Base-by-base conservation (phyloP, 2,888 invertebrate genomes). In the Tortrix viridana region DNA sequence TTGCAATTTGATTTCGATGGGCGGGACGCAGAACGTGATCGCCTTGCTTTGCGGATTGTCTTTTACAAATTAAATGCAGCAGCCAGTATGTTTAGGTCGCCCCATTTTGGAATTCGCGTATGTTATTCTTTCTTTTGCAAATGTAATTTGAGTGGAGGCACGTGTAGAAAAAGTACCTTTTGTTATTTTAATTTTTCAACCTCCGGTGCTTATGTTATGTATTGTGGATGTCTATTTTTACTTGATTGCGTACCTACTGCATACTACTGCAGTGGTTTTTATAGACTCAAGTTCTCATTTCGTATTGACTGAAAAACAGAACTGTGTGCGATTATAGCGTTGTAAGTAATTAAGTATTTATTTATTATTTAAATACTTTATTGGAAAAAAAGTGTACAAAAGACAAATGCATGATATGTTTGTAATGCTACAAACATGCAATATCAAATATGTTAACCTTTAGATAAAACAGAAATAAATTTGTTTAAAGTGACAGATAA, bases 1-100 rank as follows among this genome's bases (percentile, higher is more conserved):
- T 89, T 87, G 88, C 89, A 82, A 84, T 87, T 81, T 84, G 79
- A 82, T 83, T 84, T 81, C 72, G 74, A 78, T 81, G 83, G 88
- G 88, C 85, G 84, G 76, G 72, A 62, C 60, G 60, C 58, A 59
- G 74, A 71, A 85, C 87, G 84, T 85, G 88, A 86, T 86, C 82
- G 77, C 73, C 75, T 84, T 83, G 77, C 79, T 78, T 65, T 75
- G 65, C 68, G 70, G 71, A 85, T 89, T 89, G 90, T 91, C 89
- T 90, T 88, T 82, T 83, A 77, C 71, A 85, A 88, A 90, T 89
- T 88, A 88, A 91, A 86, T 81, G 83, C 77, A 74, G 69, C 75
- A 71, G 69, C 71, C 71, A 77, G 73, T 74, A 73, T 81, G 77
- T 79, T 82, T 84, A 72, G 80, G 79, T 72, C 73, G 81, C 80